Evolutionary conservation across 2,888 invertebrate species (phyloP).

Genomic region (Ormyrus labotus): DNA sequence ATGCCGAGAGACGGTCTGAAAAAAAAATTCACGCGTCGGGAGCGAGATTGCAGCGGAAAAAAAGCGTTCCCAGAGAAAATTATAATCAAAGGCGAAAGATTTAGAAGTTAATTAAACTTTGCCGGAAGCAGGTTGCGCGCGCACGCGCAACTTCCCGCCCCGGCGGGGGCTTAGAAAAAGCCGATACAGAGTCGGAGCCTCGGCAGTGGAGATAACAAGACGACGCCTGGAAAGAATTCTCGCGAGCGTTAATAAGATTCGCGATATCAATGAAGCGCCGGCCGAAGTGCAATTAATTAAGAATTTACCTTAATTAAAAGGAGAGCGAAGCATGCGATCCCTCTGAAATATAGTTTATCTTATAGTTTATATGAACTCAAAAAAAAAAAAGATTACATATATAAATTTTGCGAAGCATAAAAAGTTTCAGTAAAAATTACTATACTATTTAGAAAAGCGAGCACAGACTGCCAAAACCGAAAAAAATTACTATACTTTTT

Average conservation of each 20-base stretch:
- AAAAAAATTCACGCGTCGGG: neutral
- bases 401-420: too few species aligned
- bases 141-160: slow-evolving; percentile 14
- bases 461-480: too few species aligned
- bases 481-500: too few species aligned
- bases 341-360: too few species aligned
- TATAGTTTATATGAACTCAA: too few species aligned
- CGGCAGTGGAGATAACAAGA: slow-evolving; percentile 5
- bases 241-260: slow-evolving; percentile 33
- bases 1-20: too few species aligned
- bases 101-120: slow-evolving; percentile 61
- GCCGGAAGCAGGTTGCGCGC: slow-evolving; percentile 50
- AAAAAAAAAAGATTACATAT: too few species aligned
- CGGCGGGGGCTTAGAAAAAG: slow-evolving; percentile 51
- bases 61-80: slow-evolving; percentile 49
- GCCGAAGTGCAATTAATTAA: slow-evolving; percentile 22
- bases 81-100: slow-evolving; percentile 59
- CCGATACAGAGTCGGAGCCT: slow-evolving; percentile 49
- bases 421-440: too few species aligned
- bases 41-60: neutral
- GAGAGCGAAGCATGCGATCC: too few species aligned
- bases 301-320: slow-evolving; percentile 32
- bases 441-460: too few species aligned
- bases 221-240: slow-evolving; percentile 3
- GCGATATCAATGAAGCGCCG: slow-evolving; percentile 8